Percentiles rank a stretch among this genome's conserved stretches.
Conservation (phyloP, 2,888 invertebrate genomes). For the Caenorhabditis drosophilae region DNA sequence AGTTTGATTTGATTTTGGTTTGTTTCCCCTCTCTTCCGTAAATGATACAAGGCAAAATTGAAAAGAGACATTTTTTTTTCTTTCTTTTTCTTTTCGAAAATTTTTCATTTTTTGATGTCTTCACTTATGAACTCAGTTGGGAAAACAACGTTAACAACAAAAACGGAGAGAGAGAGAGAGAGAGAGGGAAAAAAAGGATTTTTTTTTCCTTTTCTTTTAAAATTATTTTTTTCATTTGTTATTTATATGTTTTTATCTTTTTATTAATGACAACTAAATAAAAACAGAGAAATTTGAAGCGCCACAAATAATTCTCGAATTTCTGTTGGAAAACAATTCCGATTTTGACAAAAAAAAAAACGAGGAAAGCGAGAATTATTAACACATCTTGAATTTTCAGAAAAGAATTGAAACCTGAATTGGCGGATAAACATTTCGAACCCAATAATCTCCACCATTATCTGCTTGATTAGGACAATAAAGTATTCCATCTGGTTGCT, state of each 20-base stretch:
- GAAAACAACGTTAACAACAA: not conserved
- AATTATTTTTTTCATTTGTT: not conserved
- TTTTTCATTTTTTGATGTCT: not conserved
- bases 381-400: not conserved
- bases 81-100: not conserved
- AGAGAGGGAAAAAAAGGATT: too few species aligned
- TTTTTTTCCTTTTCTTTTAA: too few species aligned
- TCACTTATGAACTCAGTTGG: not conserved
- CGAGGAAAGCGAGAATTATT: not conserved
- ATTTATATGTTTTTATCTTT: not conserved
- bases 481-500: constrained; percentile 32
- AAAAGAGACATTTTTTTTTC: not conserved
- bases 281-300: too few species aligned
- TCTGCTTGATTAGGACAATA: constrained; percentile 28
- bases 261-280: not conserved
- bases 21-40: too few species aligned
- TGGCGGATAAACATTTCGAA: constrained; percentile 66
- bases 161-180: not conserved
- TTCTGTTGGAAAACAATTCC: not conserved
- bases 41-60: not conserved
- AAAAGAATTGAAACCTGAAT: constrained; percentile 52
- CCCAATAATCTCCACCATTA: constrained; percentile 39
- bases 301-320: too few species aligned
- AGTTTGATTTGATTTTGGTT: too few species aligned
- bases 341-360: not conserved